Evolutionary conservation across 35 echinoderm and acorn worm species (phyloP).

Genomic region (Ptychodera flava): DNA sequence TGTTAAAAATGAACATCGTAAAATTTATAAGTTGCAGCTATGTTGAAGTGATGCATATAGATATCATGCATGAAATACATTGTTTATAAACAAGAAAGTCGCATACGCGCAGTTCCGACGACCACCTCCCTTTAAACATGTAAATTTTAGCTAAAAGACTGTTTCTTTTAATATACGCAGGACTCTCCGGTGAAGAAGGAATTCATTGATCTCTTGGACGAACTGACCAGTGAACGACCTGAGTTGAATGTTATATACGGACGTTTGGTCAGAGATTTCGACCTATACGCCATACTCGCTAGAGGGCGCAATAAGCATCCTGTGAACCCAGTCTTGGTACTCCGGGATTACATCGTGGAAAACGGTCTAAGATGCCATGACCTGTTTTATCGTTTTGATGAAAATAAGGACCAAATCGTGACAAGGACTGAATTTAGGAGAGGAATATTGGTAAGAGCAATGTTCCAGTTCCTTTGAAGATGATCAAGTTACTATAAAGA

Average conservation of each 20-base stretch:
- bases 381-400: background rate
- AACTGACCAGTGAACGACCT: background rate
- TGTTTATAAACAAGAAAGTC: too few relatives aligned
- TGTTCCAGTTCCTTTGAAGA: too few relatives aligned
- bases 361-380: background rate
- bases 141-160: too few relatives aligned
- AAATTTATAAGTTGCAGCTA: too few relatives aligned
- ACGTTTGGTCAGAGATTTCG: background rate
- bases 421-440: background rate
- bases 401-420: background rate
- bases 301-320: background rate
- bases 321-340: background rate
- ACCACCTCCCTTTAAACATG: too few relatives aligned
- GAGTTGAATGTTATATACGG: background rate
- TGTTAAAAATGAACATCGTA: too few relatives aligned
- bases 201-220: background rate
- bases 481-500: too few relatives aligned
- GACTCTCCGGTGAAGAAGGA: background rate
- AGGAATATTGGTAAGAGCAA: background rate
- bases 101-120: too few relatives aligned
- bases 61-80: too few relatives aligned
- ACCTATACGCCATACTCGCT: background rate
- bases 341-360: background rate
- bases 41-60: too few relatives aligned
- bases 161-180: too few relatives aligned